Evolutionary conservation across 2,113 vertebrate species (phyloP), one percentile per base, ranked within the genome.

Genomic region (Rhombomys opimus): DNA sequence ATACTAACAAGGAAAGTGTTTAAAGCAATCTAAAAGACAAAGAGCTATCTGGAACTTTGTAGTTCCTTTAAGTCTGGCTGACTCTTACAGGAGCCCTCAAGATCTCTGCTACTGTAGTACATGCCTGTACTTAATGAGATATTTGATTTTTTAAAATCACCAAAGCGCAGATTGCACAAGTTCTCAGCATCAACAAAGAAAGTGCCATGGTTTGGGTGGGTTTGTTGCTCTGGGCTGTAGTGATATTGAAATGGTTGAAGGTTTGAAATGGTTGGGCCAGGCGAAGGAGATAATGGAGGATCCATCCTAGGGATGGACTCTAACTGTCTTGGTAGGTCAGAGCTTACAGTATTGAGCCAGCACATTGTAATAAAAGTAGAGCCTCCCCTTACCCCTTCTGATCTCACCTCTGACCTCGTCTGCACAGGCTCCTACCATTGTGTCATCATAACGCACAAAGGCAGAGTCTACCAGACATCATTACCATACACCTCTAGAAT

Each of bases 321-420:
- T 11, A 12, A 46, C 15, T 35, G 7, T 46, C 65, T 46, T 13
- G 9, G 50, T 78, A 15, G 25, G 6, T 46, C 52, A 61, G 9
- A 32, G 14, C 30, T 78, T 30, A 41, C 38, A 54, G 52, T 18
- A 7, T 32, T 57, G n/a, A 38, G 20, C 30, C 17, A 30, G 23
- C 14, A 10, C 46, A 20, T 11, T 52, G 8, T 35, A 80, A 27
- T 27, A 67, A 38, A 90, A 32, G 32, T 7, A 52, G 20, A 80
- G 46, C 5, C 2, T 38, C 30, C 50, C 9, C 22, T 13, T 7
- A 11, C 3, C 12, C 0, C 25, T 46, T 75, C 10, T 25, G 32
- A 0, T 61, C 11, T 46, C 35, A 75, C 52, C 12, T 54, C 61
- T 78, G 41, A 67, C 14, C 20, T 50, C 35, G 6, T 52, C 46